A percentile compares a stretch with the other conserved stretches of the same genome.
Evolutionary conservation across 2,797 vertebrate species (phyloP).

Genomic region (Typhlichthys eigenmanni): DNA sequence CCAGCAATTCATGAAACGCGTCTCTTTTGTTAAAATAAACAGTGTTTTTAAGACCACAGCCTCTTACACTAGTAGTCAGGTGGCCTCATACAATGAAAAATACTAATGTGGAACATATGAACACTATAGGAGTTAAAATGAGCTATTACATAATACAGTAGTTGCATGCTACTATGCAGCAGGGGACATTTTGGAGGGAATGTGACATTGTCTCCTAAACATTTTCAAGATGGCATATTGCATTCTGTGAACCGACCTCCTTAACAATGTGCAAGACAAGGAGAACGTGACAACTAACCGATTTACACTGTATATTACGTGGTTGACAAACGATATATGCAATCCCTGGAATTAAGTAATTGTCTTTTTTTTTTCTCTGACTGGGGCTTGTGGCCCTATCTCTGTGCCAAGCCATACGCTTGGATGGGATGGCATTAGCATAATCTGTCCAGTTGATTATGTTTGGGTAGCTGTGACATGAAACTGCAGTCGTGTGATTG

Average conservation of each 20-base stretch:
- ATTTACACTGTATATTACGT: slow-evolving; percentile 9
- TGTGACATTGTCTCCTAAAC: background rate
- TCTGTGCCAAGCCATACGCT: slow-evolving; percentile 23
- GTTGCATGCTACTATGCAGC: too few species aligned
- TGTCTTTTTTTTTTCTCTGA: slow-evolving; percentile 23
- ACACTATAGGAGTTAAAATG: too few species aligned
- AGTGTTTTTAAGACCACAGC: too few species aligned
- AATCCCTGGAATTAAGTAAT: slow-evolving; percentile 23
- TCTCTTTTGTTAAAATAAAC: too few species aligned
- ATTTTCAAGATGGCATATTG: too few species aligned
- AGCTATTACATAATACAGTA: too few species aligned
- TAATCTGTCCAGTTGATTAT: slow-evolving; percentile 67
- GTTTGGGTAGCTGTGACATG: slow-evolving; percentile 62
- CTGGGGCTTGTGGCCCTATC: slow-evolving; percentile 15
- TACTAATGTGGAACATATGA: too few species aligned
- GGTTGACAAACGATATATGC: slow-evolving; percentile 11
- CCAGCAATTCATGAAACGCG: too few species aligned
- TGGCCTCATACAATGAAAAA: too few species aligned
- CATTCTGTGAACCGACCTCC: too few species aligned
- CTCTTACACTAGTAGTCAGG: too few species aligned
- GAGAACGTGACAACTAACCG: background rate
- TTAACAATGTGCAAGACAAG: background rate
- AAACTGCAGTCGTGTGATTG: slow-evolving; percentile 51
- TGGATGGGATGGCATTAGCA: slow-evolving; percentile 47
- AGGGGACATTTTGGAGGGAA: too few species aligned